Percentiles rank a stretch among this genome's conserved stretches.
These are phyloP conservation scores for Sebastes aleutianus DNA, from an alignment of 2,797 vertebrate genomes.

Conservation along the genomic window DNA sequence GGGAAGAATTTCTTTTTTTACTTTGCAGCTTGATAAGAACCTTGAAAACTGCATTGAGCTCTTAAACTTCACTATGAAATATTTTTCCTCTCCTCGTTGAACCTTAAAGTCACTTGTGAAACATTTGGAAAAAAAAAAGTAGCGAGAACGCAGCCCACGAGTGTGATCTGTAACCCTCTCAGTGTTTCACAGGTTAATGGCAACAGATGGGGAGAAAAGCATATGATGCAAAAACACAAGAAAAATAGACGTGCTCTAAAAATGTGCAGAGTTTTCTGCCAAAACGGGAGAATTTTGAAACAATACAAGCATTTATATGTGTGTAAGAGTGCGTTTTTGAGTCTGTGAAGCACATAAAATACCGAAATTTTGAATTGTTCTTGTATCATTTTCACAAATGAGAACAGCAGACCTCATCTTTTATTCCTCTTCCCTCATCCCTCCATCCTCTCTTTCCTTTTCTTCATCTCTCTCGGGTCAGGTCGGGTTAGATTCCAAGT, in stretches of 20 bases:
- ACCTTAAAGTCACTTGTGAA: background rate
- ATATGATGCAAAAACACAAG: constrained; percentile 10
- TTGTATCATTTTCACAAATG: constrained; percentile 45
- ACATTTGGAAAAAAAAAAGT: background rate
- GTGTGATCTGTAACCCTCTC: constrained; percentile 1
- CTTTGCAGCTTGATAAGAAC: background rate
- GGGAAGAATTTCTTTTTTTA: background rate
- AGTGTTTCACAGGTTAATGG: constrained; percentile 18
- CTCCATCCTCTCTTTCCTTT: constrained; percentile 14
- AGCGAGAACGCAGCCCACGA: background rate
- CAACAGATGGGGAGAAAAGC: constrained; percentile 30
- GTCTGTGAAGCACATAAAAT: constrained; percentile 26
- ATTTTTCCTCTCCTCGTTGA: constrained; percentile 13
- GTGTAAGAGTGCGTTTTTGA: background rate
- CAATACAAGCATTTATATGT: background rate
- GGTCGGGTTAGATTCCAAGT: constrained; percentile 34
- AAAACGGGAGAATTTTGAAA: background rate
- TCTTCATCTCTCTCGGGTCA: constrained; percentile 35
- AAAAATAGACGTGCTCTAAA: background rate
- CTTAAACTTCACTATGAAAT: background rate
- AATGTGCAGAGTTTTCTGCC: background rate
- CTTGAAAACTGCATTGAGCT: background rate
- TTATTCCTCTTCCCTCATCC: constrained; percentile 30
- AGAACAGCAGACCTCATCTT: constrained; percentile 46
- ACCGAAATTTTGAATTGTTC: background rate